Base-by-base conservation (phyloP, 2,113 vertebrate species). In the Nettapus auritus region DNA sequence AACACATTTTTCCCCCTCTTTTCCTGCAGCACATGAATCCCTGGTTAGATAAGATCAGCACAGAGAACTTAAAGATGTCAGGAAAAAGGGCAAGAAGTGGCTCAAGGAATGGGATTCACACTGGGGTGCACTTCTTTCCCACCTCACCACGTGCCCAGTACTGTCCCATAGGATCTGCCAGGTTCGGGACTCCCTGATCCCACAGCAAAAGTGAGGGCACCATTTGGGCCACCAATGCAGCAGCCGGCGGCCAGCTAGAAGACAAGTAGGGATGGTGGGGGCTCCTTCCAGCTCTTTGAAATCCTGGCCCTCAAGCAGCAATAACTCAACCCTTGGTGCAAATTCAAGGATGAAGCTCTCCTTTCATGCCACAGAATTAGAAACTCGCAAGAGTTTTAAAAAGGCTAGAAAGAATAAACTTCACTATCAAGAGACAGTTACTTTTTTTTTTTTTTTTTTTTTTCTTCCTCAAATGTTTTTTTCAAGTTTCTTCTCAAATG, bases 231-330 rank as follows among this genome's bases (percentile, higher is more conserved):
- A 53, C 11, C 23, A 15, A 71, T 6, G 0, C 6, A 74, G 70
- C 38, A 57, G 22, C 64, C 28, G 0, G 0, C 5, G 31, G 28
- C 50, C 2, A 52, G 2, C 42, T 38, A 34, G n/a, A 81, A 4
- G 8, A 48, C 42, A 64, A 88, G 33, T 21, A n/a, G 11, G 12
- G 48, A 77, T 73, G 78, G 29, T 50, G 56, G 25, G 7, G 68
- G 42, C 36, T 74, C 38, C 22, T 71, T 78, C 48, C 46, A 86
- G 8, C 0, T 0, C 19, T 82, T 82, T 52, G 33, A 19, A 36
- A 88, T 79, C 0, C 0, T 44, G 75, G 44, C 19, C 29, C 40
- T 57, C 1, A 3, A 44, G n/a, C 44, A 48, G 48, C 0, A 0
- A 40, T 44, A 86, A 90, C 33, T 82, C 68, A 46, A 40, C 31